Evolutionary conservation across 2,888 invertebrate genomes (phyloP), one percentile per base, ranked within the genome.

Genomic region (Strigamia maritima): DNA sequence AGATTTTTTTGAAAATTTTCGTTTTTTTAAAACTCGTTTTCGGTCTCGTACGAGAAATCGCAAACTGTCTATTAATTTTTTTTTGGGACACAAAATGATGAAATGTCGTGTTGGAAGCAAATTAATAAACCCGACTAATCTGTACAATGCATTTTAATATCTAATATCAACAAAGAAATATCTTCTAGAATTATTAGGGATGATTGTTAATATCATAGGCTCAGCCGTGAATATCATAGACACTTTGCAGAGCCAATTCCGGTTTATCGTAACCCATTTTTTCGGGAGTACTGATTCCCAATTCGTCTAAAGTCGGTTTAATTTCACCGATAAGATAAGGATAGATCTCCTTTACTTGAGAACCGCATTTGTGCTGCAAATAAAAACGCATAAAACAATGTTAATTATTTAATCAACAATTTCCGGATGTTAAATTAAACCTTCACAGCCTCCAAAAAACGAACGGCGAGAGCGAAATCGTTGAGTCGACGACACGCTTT

Each of bases 201-300:
- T 49, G 8, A 1, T 16, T 12, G n/a, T 7, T 49, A 16, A 3
- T 16, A n/a, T 3, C 7, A 6, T 19, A n/a, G 2, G 14, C 19
- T 78, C 19, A 78, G 65, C 78, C 78, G 26, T 82, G 81, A 26
- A 91, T 89, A 80, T 93, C 91, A 84, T 90, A 92, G 80, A 93
- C 91, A 84, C 89, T 90, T 84, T 91, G 87, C 82, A 95, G 89
- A 81, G 94, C 95, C 86, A 98, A 88, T 88, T 99, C 98, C 80
- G 98, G 99, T 87, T 96, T 93, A 87, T 98, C 97, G 84, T 95
- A 98, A 81, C 98, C 98, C 84, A 99, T 89, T 85, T 98, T 95
- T 86, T 98, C 98, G 0, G 94, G 94, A 38, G 98, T 97, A 79
- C 91, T 91, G 83, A 99, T 92, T 75, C 99, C 98, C 80, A 99